Conservation (phyloP, 2,888 invertebrate genomes). For the Onchidella celtica region DNA sequence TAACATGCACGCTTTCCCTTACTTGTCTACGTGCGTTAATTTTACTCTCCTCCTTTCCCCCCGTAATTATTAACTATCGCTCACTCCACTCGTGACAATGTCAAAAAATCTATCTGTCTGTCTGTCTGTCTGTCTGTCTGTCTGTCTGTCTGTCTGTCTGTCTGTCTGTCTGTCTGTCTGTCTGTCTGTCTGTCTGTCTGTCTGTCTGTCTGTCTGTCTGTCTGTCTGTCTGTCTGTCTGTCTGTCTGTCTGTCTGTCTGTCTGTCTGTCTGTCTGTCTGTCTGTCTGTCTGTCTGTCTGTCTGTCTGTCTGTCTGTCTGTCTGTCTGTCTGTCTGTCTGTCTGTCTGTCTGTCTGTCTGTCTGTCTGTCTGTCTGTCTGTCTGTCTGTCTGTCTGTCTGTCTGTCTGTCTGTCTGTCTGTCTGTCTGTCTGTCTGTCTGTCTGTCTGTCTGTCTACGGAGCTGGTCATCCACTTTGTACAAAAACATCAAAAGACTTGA, state of each 20-base stretch:
- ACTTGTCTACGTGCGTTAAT: no score
- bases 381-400: constrained; percentile 27
- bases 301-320: constrained; percentile 23
- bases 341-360: constrained; percentile 16
- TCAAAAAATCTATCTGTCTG: no score
- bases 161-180: constrained; percentile 1
- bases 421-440: constrained; percentile 9
- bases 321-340: constrained; percentile 27
- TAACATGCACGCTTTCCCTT: no score
- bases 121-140: constrained; percentile 7
- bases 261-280: constrained; percentile 5
- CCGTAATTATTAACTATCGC: no score
- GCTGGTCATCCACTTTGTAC: no score
- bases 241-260: constrained; percentile 14
- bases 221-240: constrained; percentile 1
- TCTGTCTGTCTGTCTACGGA: neutral
- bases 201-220: constrained; percentile 19
- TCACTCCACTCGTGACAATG: no score
- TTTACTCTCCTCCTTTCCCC: no score
- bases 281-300: constrained; percentile 10
- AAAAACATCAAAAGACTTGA: no score
- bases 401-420: constrained; percentile 12
- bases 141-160: constrained; percentile 5
- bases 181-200: neutral
- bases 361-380: constrained; percentile 13